Evolutionary conservation across 1,140 invertebrate species (phyloP), one percentile per base, ranked within the genome.

Genomic region (Pinna nobilis): DNA sequence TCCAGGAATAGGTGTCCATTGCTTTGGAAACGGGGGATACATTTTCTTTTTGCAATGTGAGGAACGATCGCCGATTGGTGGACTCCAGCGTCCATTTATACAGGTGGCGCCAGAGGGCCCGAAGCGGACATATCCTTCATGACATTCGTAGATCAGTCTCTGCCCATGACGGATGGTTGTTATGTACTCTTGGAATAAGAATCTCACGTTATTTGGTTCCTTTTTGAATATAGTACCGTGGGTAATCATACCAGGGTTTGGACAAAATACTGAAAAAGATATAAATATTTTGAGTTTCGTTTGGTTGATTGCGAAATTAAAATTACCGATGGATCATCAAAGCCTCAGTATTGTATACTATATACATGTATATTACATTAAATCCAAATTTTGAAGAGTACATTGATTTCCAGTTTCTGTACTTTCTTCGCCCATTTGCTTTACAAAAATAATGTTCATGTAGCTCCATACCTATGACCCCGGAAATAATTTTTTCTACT

Each of bases 41-140:
- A 41, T 33, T 3, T 39, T 23, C 0, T 32, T 23, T 18, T 63
- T 44, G 20, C 59, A 63, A 18, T 63, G 59, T 2, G 59, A 63
- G 5, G 6, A 23, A 35, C 30, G 2, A 20, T 33, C 55, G 3
- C 55, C 55, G 23, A 63, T 33, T 7, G 59, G 59, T 3, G 96
- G 96, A 74, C 94, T 95, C 96, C 96, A 98, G 49, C 92, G 91
- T 1, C 96, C 96, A 13, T 95, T 94, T 20, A 98, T 92, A 82
- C 96, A 98, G 0, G 96, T 97, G 0, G 97, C 97, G 4, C 97
- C 97, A 0, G 94, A 94, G 0, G 97, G 95, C 11, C 97, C 97
- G 32, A 93, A 90, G 18, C 98, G 84, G 50, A 93, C 92, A 83
- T 92, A 99, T 0, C 97, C 97, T 82, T 97, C 96, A 84, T 96